phyloP scores from a whole-genome alignment of 2,888 invertebrate genomes.

The Oxystoma pomonae region DNA sequence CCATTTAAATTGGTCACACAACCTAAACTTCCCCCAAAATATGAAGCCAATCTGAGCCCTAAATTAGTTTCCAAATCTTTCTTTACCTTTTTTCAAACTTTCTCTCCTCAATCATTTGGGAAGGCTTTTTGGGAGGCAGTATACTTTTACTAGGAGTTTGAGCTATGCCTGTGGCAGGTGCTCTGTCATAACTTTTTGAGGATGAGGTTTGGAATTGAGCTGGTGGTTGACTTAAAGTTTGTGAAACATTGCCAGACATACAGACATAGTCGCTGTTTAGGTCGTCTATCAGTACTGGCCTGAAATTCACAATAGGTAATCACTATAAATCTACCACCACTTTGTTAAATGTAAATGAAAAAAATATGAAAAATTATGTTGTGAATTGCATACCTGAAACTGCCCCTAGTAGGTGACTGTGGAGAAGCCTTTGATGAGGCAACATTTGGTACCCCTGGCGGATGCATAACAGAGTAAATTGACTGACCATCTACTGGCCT shows the following conservation, averaged over 20 bases:
- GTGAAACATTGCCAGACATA: conserved; percentile 69
- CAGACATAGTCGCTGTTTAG: conserved; percentile 79
- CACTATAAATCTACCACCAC: neutral
- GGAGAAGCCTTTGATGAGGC: conserved; percentile 25
- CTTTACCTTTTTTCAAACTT: too few relatives aligned
- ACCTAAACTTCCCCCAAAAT: too few relatives aligned
- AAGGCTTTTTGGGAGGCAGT: conserved; percentile 28
- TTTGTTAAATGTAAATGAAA: too few relatives aligned
- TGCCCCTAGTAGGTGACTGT: conserved; percentile 28
- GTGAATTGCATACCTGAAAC: too few relatives aligned
- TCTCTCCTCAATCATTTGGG: too few relatives aligned
- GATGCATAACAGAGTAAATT: conserved; percentile 41
- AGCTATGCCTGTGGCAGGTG: conserved; percentile 49
- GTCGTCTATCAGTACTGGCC: conserved; percentile 53
- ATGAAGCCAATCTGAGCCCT: too few relatives aligned
- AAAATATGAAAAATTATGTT: too few relatives aligned
- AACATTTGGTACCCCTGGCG: conserved; percentile 28
- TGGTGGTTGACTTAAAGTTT: conserved; percentile 48
- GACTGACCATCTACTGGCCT: conserved; percentile 32
- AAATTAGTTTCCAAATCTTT: too few relatives aligned
- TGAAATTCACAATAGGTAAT: conserved; percentile 18
- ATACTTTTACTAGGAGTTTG: conserved; percentile 47
- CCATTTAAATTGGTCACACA: too few relatives aligned
- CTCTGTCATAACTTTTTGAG: conserved; percentile 44
- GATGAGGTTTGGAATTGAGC: conserved; percentile 45